These are phyloP conservation scores for Volucella inanis DNA, from an alignment of 2,888 invertebrate genomes.

Conservation along the genomic window DNA sequence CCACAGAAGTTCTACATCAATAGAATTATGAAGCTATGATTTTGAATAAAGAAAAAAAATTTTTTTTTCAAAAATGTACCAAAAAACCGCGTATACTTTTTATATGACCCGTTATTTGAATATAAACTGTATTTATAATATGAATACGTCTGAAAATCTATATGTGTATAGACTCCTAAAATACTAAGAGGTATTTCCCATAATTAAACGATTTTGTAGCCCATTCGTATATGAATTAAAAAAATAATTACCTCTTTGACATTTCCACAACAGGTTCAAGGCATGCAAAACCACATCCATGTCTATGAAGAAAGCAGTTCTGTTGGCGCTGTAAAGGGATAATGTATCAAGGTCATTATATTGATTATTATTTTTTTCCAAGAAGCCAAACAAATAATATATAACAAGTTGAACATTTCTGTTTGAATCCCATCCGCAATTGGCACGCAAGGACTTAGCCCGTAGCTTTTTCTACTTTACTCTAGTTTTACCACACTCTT, in stretches of 20 bases:
- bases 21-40: too few species aligned
- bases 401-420: constrained; percentile 45
- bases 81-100: too few species aligned
- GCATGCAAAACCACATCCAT: constrained; percentile 16
- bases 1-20: too few species aligned
- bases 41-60: too few species aligned
- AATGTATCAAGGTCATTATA: constrained; percentile 58
- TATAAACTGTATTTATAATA: neutral
- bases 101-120: neutral
- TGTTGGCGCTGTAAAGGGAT: constrained; percentile 24
- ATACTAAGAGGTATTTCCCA: constrained; percentile 65
- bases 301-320: constrained; percentile 25
- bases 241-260: constrained; percentile 39
- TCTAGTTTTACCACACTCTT: neutral
- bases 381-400: constrained; percentile 50
- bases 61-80: too few species aligned
- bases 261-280: constrained; percentile 64
- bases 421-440: constrained; percentile 46
- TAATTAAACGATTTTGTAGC: constrained; percentile 15
- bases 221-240: constrained; percentile 32
- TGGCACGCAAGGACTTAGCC: constrained; percentile 59
- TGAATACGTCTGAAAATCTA: constrained; percentile 18
- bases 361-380: constrained; percentile 55
- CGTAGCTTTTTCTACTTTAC: constrained; percentile 6
- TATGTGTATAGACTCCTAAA: constrained; percentile 5